Percentiles rank a stretch among this genome's conserved stretches.
Evolutionary conservation across 2,888 invertebrate genomes (phyloP).

Genomic region (Leistus spinibarbis): DNA sequence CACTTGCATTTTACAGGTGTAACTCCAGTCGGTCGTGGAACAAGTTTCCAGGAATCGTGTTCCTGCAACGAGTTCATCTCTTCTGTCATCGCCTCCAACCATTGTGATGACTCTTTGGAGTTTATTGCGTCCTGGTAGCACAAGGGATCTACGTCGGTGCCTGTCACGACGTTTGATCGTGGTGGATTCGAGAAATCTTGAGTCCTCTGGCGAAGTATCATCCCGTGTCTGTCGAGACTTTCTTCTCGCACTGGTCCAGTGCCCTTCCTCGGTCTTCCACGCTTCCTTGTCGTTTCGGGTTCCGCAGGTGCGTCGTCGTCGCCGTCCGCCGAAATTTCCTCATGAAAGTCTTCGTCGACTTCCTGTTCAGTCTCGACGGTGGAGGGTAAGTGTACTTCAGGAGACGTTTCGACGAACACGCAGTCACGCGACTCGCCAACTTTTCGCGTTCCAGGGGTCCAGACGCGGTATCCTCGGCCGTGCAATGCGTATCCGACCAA

Average conservation of each 20-base stretch:
- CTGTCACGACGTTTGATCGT: conserved; percentile 1
- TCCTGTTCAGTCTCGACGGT: not conserved
- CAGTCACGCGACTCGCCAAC: not conserved
- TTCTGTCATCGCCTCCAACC: conserved; percentile 2
- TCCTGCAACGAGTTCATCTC: not conserved
- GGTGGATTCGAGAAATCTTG: not conserved
- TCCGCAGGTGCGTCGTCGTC: not conserved
- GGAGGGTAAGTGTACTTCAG: not conserved
- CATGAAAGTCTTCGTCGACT: not conserved
- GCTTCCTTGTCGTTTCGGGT: not conserved
- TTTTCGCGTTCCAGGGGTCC: conserved; percentile 29
- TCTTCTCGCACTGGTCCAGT: not conserved
- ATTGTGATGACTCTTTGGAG: not conserved
- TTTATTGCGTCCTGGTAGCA: conserved; percentile 9
- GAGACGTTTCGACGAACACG: too few relatives aligned
- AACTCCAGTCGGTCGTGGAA: too few relatives aligned
- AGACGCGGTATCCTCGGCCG: conserved; percentile 36
- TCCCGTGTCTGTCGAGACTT: not conserved
- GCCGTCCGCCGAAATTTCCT: too few relatives aligned
- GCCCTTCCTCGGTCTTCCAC: not conserved
- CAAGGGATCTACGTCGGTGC: not conserved
- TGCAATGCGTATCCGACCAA: conserved; percentile 38
- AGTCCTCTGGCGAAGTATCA: not conserved
- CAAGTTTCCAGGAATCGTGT: conserved; percentile 2
- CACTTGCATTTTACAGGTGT: too few relatives aligned